Evolutionary conservation across 35 echinoderm and acorn worm genomes (phyloP).

Genomic region (Lytechinus variegatus): DNA sequence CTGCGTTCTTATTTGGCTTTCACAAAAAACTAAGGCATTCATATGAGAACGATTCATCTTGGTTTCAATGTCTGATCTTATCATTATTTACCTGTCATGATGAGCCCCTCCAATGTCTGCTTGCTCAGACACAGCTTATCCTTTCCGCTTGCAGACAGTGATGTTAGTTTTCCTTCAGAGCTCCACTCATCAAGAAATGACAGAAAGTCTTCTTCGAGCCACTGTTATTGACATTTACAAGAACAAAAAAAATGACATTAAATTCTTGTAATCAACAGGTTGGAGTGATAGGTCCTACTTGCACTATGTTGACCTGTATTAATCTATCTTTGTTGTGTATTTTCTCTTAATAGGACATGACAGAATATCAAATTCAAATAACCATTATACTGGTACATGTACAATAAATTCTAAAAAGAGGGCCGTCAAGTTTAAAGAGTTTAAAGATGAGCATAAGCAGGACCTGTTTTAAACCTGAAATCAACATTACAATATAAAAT

Average conservation of each 20-base stretch:
- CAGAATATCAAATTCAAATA: too few species aligned
- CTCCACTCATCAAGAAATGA: constrained; percentile 57
- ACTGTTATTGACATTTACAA: too few species aligned
- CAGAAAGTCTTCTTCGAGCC: constrained; percentile 49
- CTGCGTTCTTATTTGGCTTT: too few species aligned
- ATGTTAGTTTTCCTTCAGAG: not conserved
- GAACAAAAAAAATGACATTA: not conserved
- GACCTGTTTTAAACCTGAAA: not conserved
- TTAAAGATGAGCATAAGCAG: not conserved
- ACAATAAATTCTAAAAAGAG: too few species aligned
- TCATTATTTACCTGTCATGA: constrained; percentile 53
- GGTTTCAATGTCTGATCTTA: too few species aligned
- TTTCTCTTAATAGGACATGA: too few species aligned
- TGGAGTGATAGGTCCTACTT: not conserved
- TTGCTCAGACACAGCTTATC: constrained; percentile 41
- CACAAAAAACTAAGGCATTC: too few species aligned
- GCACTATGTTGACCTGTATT: not conserved
- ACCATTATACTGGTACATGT: too few species aligned
- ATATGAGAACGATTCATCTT: too few species aligned
- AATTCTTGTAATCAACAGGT: not conserved
- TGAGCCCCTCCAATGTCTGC: constrained; percentile 39
- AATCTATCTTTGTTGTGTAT: too few species aligned
- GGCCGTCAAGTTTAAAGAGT: not conserved
- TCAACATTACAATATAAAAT: not conserved
- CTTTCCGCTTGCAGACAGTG: not conserved